Evolutionary conservation across 2,113 vertebrate species (phyloP), one percentile per base, ranked within the genome.

Genomic region (Cyanistes caeruleus): DNA sequence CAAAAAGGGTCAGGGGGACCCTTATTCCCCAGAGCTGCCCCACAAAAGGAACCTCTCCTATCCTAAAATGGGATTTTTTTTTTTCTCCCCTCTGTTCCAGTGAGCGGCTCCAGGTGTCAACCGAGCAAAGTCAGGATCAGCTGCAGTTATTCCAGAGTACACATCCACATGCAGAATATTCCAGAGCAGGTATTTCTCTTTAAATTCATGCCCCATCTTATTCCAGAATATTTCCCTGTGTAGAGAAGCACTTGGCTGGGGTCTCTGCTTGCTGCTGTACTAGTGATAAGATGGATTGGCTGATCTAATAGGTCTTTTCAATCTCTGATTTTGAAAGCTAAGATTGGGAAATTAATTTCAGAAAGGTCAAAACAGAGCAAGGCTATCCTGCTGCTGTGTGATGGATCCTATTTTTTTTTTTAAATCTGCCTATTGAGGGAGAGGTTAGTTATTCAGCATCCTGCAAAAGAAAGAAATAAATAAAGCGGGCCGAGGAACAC

Each of bases 291-390:
- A 92, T 94, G 96, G 91, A 95, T 85, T 90, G 94, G 85, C 93
- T 95, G 90, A 96, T 95, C 96, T 95, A 94, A 93, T 84, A 88
- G 93, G 91, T 75, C 95, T 96, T 96, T 96, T 95, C 96, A 94
- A 56, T 90, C 91, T 85, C 94, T 92, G 93, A 93, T 95, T 95
- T 92, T 90, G 91, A 96, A 94, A 94, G 96, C 93, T 84, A 83
- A 82, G 94, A 91, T 92, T 84, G 91, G 93, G 93, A 93, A 95
- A 95, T 93, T 92, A 94, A 96, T 96, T 96, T 97, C 91, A 84
- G 95, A 93, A 90, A 80, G 92, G 94, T 95, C 96, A 93, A 90
- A 96, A 84, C 75, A 95, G 95, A 94, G 95, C 94, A 96, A 96
- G 95, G 95, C 93, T 96, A 84, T 81, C 88, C 95, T 88, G 84